phyloP scores from a whole-genome alignment of 1,140 invertebrate species.

The Tachypleus tridentatus region DNA sequence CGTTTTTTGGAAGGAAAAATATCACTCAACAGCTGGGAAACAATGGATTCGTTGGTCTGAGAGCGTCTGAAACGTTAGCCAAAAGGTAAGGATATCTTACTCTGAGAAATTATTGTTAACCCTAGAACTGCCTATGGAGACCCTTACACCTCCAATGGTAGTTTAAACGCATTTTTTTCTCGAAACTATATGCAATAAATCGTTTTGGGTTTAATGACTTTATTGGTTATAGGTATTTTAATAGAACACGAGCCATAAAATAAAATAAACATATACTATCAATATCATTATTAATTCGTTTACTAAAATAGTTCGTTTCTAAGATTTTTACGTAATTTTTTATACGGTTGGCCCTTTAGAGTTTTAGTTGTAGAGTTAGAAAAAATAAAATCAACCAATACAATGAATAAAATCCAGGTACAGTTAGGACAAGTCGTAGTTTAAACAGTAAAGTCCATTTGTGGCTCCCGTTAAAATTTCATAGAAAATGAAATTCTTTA shows the following conservation, averaged over 20 bases:
- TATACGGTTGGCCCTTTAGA: too few relatives aligned
- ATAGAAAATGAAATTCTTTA: too few relatives aligned
- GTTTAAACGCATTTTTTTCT: not conserved
- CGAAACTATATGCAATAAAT: not conserved
- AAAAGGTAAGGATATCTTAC: constrained; percentile 8
- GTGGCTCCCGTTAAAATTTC: too few relatives aligned
- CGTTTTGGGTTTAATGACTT: not conserved
- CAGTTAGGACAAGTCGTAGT: too few relatives aligned
- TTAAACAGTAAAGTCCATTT: too few relatives aligned
- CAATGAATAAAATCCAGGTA: too few relatives aligned
- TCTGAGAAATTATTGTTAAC: not conserved
- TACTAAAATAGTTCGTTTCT: too few relatives aligned
- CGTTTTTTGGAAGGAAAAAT: constrained; percentile 8
- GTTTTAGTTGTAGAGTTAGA: too few relatives aligned
- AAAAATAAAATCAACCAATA: too few relatives aligned
- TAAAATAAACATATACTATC: not conserved
- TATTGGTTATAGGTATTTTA: not conserved
- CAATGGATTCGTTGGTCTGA: constrained; percentile 12
- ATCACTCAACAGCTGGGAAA: constrained; percentile 5
- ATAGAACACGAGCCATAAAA: not conserved
- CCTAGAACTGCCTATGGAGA: not conserved
- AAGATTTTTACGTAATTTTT: too few relatives aligned
- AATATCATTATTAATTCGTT: too few relatives aligned
- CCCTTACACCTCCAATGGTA: not conserved
- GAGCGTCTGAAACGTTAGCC: constrained; percentile 11